These are phyloP conservation scores for Bujurquina vittata DNA, from an alignment of 2,113 vertebrate species.

Conservation along the genomic window DNA sequence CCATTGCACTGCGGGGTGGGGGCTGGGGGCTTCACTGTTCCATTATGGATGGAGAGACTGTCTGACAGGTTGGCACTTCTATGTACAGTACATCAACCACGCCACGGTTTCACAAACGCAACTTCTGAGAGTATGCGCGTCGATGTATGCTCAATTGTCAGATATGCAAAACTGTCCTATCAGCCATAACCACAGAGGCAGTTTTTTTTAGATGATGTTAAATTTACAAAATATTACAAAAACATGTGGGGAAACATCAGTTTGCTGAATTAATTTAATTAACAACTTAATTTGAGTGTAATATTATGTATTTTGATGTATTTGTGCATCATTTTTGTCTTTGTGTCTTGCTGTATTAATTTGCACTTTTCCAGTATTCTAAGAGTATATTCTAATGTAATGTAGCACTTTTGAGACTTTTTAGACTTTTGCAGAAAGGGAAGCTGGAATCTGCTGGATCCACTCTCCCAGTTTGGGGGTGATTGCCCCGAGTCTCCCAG, in stretches of 20 bases:
- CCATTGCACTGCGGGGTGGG: slow-evolving; percentile 11
- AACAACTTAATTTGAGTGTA: accelerated
- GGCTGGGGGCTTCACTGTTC: slow-evolving; percentile 17
- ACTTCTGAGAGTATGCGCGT: background rate
- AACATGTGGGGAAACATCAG: background rate
- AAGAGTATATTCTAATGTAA: background rate
- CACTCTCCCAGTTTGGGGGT: no score
- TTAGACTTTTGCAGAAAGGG: background rate
- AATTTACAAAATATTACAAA: background rate
- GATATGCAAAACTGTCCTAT: background rate
- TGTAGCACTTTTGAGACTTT: no score
- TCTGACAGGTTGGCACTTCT: slow-evolving; percentile 41
- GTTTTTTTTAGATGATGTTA: background rate
- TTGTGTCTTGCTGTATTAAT: background rate
- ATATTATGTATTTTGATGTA: background rate
- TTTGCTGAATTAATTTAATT: background rate
- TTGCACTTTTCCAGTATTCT: background rate
- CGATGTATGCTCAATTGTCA: background rate
- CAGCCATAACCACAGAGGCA: background rate
- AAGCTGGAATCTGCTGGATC: background rate
- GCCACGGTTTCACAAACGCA: background rate
- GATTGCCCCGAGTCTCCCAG: no score
- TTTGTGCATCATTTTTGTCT: background rate
- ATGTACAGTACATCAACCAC: background rate
- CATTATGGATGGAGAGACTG: slow-evolving; percentile 63